Evolutionary conservation across 2,888 invertebrate species (phyloP).

Genomic region (Hololepta plana): DNA sequence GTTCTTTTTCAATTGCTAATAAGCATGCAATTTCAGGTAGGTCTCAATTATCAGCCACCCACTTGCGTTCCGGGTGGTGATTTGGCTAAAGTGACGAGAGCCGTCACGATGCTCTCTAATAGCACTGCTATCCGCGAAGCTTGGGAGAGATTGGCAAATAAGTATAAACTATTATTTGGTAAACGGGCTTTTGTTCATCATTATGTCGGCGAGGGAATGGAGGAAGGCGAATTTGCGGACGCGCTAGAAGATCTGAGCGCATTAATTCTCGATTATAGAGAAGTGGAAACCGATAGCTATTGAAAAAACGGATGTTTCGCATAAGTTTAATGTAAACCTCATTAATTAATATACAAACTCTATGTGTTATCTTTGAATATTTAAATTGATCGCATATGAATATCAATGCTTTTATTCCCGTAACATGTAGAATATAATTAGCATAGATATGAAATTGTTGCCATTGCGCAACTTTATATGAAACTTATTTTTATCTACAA

Average conservation of each 20-base stretch:
- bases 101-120: constrained; percentile 75
- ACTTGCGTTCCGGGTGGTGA: constrained; percentile 59
- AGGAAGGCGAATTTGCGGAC: constrained; percentile 44
- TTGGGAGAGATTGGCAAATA: constrained; percentile 61
- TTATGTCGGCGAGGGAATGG: constrained; percentile 58
- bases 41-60: constrained; percentile 59
- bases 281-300: constrained; percentile 33
- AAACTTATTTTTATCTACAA: too few species aligned
- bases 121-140: constrained; percentile 61
- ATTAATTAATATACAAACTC: too few species aligned
- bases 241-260: constrained; percentile 43
- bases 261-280: constrained; percentile 45
- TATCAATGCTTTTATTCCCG: too few species aligned
- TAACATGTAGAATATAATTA: too few species aligned
- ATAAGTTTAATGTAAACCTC: too few species aligned
- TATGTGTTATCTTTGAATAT: too few species aligned
- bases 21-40: constrained; percentile 32
- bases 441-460: too few species aligned
- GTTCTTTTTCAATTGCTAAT: constrained; percentile 1
- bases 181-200: constrained; percentile 82
- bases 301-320: too few species aligned
- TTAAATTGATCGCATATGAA: too few species aligned
- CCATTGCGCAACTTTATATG: too few species aligned
- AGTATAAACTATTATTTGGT: constrained; percentile 65
- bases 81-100: constrained; percentile 51